Evolutionary conservation across 2,888 invertebrate species (phyloP), one percentile per base, ranked within the genome.

Genomic region (Malthinus flaveolus): DNA sequence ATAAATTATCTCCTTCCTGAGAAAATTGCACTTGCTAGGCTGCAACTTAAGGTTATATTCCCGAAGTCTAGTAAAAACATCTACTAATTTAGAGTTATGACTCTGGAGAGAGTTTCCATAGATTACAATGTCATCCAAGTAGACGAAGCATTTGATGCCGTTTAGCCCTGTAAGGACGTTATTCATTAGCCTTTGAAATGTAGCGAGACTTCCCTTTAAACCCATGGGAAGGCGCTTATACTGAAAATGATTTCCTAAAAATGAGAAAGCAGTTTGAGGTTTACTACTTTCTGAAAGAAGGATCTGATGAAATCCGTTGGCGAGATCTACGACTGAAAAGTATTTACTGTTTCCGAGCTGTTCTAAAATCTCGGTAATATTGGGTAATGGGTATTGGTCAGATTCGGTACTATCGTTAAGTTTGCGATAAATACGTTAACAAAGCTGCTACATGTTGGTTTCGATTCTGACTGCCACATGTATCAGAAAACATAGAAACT

Each of bases 71-170:
- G 37, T 12, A 33, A 62, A 62, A 10, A 56, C 47, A 5, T 45
- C 9, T 35, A 7, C 36, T 15, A 64, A 35, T 55, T 61, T 67
- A 1, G 39, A 13, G 7, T 64, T 62, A 36, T 75, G 73, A 7
- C 66, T 63, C 37, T 64, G 37, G 4, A 74, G 15, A 4, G 63
- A 59, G n/a, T 62, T 49, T 2, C 61, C 68, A 53, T 66, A 49
- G 42, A 74, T 63, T 0, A 77, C 65, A 3, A 75, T 66, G 59
- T 77, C 75, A 39, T 77, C 75, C 8, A 76, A 35, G 54, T 73
- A 78, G 0, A 74, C 70, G 11, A 76, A 68, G 49, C 73, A 70
- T 35, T 56, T 50, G 1, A 52, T 61, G 5, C 65, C 65, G 56
- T 67, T 66, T 3, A 73, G 11, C 0, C 70, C 71, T 1, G 52